phyloP scores from a whole-genome alignment of 2,888 invertebrate species.

The Peribatodes rhomboidaria region DNA sequence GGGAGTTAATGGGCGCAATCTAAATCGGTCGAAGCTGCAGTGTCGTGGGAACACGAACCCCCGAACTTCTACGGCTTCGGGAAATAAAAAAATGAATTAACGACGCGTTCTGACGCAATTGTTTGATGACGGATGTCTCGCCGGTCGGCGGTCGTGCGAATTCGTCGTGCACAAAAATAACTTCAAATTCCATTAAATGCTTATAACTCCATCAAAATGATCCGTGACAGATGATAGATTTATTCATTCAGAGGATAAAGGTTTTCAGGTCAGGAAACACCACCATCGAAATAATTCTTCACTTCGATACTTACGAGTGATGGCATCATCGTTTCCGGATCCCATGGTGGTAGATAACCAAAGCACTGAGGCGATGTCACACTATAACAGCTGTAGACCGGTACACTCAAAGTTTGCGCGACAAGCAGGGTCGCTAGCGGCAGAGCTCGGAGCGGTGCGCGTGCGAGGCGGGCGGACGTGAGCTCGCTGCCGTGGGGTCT shows the following conservation, averaged over 20 bases:
- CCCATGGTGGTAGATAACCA: constrained; percentile 67
- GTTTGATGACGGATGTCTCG: constrained; percentile 45
- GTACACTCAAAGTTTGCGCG: background rate
- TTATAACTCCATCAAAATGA: constrained; percentile 17
- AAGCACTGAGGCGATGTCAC: constrained; percentile 15
- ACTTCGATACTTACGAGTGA: constrained; percentile 67
- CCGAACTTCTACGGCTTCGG: background rate
- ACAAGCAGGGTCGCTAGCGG: background rate
- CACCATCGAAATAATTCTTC: background rate
- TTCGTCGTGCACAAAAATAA: constrained; percentile 39
- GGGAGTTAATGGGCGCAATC: constrained; percentile 31
- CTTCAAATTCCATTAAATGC: background rate
- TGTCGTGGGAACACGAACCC: constrained; percentile 18
- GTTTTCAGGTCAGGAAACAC: constrained; percentile 10
- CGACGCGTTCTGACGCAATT: constrained; percentile 53
- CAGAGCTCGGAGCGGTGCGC: constrained; percentile 36
- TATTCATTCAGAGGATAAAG: no score
- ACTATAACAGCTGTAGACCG: constrained; percentile 2
- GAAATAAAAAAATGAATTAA: constrained; percentile 43
- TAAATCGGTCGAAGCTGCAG: constrained; percentile 31
- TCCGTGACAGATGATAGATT: background rate
- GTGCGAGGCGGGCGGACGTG: constrained; percentile 60
- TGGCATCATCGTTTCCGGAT: constrained; percentile 63
- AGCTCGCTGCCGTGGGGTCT: constrained; percentile 64
- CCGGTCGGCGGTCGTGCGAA: constrained; percentile 30